A percentile compares a stretch with the other conserved stretches of the same genome.
These are phyloP conservation scores for Amniataba percoides DNA, from an alignment of 2,797 vertebrate genomes.

Conservation along the genomic window DNA sequence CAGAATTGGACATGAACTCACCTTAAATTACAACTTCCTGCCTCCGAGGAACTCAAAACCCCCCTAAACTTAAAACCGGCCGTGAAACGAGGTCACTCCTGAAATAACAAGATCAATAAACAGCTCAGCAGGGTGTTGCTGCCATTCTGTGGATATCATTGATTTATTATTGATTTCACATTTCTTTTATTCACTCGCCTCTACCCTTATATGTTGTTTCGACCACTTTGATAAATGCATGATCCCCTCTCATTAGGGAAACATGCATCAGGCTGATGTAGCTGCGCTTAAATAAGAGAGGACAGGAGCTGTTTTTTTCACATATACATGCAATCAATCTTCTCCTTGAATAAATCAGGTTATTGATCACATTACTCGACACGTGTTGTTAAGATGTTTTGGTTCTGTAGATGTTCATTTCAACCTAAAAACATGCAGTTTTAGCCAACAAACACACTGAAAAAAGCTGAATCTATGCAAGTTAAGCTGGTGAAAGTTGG, in stretches of 20 bases:
- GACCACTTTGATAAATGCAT: neutral
- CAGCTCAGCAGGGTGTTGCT: constrained; percentile 37
- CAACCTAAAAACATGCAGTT: neutral
- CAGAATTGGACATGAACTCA: neutral
- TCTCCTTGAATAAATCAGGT: too few relatives aligned
- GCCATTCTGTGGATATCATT: constrained; percentile 19
- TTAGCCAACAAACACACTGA: neutral
- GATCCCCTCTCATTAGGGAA: neutral
- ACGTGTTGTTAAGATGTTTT: neutral
- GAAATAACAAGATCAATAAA: constrained; percentile 50
- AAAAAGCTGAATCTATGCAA: neutral
- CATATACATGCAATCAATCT: neutral
- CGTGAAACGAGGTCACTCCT: constrained; percentile 38
- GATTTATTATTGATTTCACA: constrained; percentile 52
- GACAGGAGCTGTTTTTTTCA: neutral
- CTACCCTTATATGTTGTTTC: neutral
- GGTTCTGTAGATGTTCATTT: neutral
- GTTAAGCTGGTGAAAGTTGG: neutral
- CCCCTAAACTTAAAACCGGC: constrained; percentile 9
- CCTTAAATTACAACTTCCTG: neutral
- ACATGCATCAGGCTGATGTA: neutral
- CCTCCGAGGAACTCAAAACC: neutral
- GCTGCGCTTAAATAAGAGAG: neutral
- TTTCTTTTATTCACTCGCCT: constrained; percentile 27
- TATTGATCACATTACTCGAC: neutral